Evolutionary conservation across 2,797 vertebrate genomes (phyloP), one percentile per base, ranked within the genome.

Genomic region (Eleutherodactylus coqui): DNA sequence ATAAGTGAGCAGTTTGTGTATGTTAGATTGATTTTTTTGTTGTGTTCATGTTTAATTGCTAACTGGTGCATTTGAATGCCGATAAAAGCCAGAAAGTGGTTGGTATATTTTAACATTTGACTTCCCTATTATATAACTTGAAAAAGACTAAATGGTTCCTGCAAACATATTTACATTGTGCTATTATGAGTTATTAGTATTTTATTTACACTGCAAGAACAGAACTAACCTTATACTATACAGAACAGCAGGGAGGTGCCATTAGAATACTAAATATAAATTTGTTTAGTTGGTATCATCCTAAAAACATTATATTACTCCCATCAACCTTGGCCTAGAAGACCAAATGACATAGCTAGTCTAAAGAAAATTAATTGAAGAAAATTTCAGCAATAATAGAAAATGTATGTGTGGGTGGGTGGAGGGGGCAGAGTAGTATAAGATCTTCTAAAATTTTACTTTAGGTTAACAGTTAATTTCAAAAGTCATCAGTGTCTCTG

Each of bases 71-170:
- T 75, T 49, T 81, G 78, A 86, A 79, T 47, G 53, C 47, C 81
- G 53, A 81, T 81, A 82, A 86, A 81, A 79, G 85, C 41, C 58
- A 60, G 49, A 75, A 60, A 67, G 70, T 62, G 70, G 78, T 24
- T 86, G 85, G 82, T 86, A 75, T 75, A 82, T 82, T 70, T 24
- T 81, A 86, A 81, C 85, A 86, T 82, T 76, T 86, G 85, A 82
- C 85, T 79, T 81, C 70, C 70, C 78, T 76, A 75, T 80, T 82
- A 67, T 62, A 64, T 82, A 70, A 86, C 81, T 70, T 86, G 70
- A 38, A 13, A 45, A 64, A 64, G 32, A 34, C 79, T 51, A 49
- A 81, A 75, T 49, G 70, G 43, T 86, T 86, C 69, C 70, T 67
- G 53, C 67, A 82, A 62, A 60, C 78, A 69, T 55, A 67, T 80